Percentiles rank a stretch among this genome's conserved stretches.
phyloP scores from a whole-genome alignment of 2,888 invertebrate genomes.

The Cephus nigrinus region DNA sequence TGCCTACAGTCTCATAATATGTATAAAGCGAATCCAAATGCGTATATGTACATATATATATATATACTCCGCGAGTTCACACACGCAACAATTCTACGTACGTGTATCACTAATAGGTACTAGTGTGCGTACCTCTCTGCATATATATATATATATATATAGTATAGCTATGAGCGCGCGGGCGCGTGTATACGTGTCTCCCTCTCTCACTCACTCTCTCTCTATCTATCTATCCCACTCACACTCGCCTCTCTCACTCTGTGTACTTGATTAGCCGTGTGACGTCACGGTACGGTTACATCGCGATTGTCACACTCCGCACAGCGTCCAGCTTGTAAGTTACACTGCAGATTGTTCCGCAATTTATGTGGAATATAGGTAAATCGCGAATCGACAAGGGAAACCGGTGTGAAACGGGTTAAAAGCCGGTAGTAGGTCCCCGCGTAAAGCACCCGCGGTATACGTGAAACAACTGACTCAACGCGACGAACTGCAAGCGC shows the following conservation, averaged over 20 bases:
- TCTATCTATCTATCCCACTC: slow-evolving; percentile 7
- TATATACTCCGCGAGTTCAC: neutral
- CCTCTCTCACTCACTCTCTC: slow-evolving; percentile 2
- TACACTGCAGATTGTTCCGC: neutral
- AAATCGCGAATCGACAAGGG: slow-evolving; percentile 10
- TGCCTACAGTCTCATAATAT: neutral
- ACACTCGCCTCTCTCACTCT: slow-evolving; percentile 31
- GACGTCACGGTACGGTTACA: slow-evolving; percentile 63
- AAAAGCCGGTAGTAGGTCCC: slow-evolving; percentile 15
- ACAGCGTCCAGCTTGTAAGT: neutral
- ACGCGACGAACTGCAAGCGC: slow-evolving; percentile 53
- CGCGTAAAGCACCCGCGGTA: slow-evolving; percentile 54
- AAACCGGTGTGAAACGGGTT: slow-evolving; percentile 23
- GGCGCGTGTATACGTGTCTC: neutral
- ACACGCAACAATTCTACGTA: neutral
- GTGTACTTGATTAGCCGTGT: slow-evolving; percentile 62
- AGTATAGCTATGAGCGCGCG: neutral
- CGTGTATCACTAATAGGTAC: neutral
- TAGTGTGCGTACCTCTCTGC: neutral
- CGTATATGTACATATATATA: neutral
- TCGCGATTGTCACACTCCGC: slow-evolving; percentile 56
- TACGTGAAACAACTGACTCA: slow-evolving; percentile 61
- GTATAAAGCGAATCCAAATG: neutral
- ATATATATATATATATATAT: neutral
- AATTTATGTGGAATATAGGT: slow-evolving; percentile 5